Evolutionary conservation across 2,888 invertebrate genomes (phyloP), one percentile per base, ranked within the genome.

Genomic region (Cecidostiba fungosa): DNA sequence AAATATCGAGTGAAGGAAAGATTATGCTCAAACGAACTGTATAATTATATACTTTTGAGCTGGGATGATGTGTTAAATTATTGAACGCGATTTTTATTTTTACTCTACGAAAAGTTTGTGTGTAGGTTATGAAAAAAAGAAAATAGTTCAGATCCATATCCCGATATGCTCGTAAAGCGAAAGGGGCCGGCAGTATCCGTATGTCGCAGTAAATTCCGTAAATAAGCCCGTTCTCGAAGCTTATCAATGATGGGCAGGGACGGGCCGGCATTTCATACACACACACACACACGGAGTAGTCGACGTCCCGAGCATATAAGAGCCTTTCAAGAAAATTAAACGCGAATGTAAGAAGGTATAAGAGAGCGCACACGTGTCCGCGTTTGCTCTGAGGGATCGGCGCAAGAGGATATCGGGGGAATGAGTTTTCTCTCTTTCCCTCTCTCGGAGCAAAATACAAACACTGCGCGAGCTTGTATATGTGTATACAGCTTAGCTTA

Each of bases 301-400:
- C 62, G 43, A 59, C 54, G 5, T 59, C 23, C 62, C 62, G 26
- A 32, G 73, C 76, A 29, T 66, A 47, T 85, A 77, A 85, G 81
- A 85, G 85, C 85, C 85, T 85, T 85, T 85, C 85, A 85, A 77
- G 85, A 85, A 85, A 85, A 85, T 85, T 85, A 85, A 85, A 85
- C 72, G 85, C 77, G 85, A 81, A 77, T 36, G 73, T 82, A 85
- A 85, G 85, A 82, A 85, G 85, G 72, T 85, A 81, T 59, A 23
- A 23, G 54, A 59, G n/a, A 32, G 14, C 23, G 16, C 26, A 54
- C 43, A 29, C 74, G 23, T 19, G 47, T 19, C 14, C 26, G 79
- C 36, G 84, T 79, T 79, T 74, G 32, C 69, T 84, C 74, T 47
- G 80, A 69, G 77, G 74, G 80, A 80, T 80, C 69, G 76, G 29